Conservation (phyloP, 2,113 vertebrate species). For the Amblyopsis rosae region DNA sequence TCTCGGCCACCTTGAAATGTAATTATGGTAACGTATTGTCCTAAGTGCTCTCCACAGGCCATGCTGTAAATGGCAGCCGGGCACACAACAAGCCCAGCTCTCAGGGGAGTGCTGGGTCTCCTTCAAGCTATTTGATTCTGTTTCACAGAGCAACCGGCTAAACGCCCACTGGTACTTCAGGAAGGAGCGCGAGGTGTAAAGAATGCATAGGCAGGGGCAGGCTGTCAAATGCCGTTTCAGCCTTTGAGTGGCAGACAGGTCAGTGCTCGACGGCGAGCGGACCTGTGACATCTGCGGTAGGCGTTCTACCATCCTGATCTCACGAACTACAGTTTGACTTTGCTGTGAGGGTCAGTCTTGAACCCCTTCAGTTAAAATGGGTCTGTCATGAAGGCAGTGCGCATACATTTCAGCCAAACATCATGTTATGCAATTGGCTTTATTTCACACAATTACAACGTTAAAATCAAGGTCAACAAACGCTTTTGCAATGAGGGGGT, state of each 20-base stretch:
- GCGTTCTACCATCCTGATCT: too few species aligned
- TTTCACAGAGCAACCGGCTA: slow-evolving; percentile 56
- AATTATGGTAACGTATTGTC: slow-evolving; percentile 79
- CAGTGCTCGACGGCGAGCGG: too few species aligned
- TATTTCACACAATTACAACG: too few species aligned
- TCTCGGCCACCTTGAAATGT: slow-evolving; percentile 75
- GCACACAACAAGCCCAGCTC: slow-evolving; percentile 51
- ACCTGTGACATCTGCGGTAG: too few species aligned
- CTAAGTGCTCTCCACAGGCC: slow-evolving; percentile 72
- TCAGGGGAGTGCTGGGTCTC: slow-evolving; percentile 59
- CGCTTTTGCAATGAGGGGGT: too few species aligned
- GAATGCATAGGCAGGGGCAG: slow-evolving; percentile 19
- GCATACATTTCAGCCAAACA: too few species aligned
- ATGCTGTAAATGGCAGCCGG: slow-evolving; percentile 65
- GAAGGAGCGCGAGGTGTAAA: slow-evolving; percentile 58
- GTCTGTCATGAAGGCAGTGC: too few species aligned
- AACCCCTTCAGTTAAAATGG: too few species aligned
- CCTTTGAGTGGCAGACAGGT: neutral
- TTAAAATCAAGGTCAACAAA: too few species aligned
- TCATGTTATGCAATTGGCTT: too few species aligned
- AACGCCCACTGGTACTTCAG: slow-evolving; percentile 42
- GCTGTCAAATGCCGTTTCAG: slow-evolving; percentile 37
- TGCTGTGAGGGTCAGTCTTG: too few species aligned
- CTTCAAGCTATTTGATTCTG: slow-evolving; percentile 67
- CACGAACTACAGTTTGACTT: too few species aligned